Evolutionary conservation across 2,888 invertebrate species (phyloP).

Genomic region (Cantharis rufa): DNA sequence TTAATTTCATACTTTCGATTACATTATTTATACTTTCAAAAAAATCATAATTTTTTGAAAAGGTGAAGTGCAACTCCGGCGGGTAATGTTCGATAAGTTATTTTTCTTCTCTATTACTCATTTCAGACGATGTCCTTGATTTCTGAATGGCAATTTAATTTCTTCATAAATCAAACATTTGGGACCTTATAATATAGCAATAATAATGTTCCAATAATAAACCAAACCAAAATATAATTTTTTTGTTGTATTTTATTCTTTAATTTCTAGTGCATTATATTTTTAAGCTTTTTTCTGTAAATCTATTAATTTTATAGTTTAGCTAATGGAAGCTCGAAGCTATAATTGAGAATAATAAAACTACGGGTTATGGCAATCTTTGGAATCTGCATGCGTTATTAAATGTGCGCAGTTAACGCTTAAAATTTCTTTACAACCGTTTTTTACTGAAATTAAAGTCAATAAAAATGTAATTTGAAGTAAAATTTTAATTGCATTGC

Average conservation of each 20-base stretch:
- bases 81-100: not conserved
- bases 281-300: not conserved
- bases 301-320: not conserved
- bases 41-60: not conserved
- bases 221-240: not conserved
- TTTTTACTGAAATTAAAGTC: not conserved
- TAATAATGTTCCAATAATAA: not conserved
- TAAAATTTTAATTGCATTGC: not conserved
- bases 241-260: not conserved
- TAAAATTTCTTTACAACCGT: not conserved
- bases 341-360: not conserved
- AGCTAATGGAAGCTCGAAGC: not conserved
- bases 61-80: not conserved
- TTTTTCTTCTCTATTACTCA: not conserved
- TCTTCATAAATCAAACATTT: not conserved
- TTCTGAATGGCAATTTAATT: not conserved
- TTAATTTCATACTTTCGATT: too few relatives aligned
- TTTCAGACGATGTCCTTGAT: not conserved
- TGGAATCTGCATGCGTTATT: not conserved
- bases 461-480: not conserved
- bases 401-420: not conserved
- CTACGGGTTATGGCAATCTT: not conserved
- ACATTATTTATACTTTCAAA: not conserved
- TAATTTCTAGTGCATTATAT: not conserved
- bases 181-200: too few relatives aligned